Percentiles rank a stretch among this genome's conserved stretches.
Evolutionary conservation across 2,888 invertebrate species (phyloP).

Genomic region (Polymixis lichenea): DNA sequence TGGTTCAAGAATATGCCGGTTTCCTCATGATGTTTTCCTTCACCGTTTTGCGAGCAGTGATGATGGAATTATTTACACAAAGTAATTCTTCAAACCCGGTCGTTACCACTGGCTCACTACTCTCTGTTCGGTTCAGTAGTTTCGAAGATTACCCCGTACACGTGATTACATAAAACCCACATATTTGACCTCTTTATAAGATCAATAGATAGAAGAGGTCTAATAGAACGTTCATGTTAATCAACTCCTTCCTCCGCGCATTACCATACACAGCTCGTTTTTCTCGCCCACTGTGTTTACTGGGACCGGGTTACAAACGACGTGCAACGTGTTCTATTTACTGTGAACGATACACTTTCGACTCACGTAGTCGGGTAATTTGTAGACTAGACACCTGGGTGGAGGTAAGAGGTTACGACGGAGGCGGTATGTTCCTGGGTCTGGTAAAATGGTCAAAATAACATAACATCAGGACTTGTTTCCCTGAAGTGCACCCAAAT

Average conservation of each 20-base stretch:
- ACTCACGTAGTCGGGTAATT: slow-evolving; percentile 58
- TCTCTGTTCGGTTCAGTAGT: too few species aligned
- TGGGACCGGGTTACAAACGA: not conserved
- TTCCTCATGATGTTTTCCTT: too few species aligned
- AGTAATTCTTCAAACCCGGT: too few species aligned
- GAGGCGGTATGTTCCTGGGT: slow-evolving; percentile 22
- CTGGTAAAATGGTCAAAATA: not conserved
- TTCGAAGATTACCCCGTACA: not conserved
- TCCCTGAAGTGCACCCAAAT: too few species aligned
- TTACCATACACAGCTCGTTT: slow-evolving; percentile 16
- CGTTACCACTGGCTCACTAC: too few species aligned
- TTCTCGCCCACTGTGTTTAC: slow-evolving; percentile 14
- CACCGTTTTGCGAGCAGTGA: too few species aligned
- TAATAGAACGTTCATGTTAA: slow-evolving; percentile 4
- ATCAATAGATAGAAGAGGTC: not conserved
- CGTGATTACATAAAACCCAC: not conserved
- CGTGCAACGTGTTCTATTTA: slow-evolving; percentile 29
- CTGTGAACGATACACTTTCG: slow-evolving; percentile 52
- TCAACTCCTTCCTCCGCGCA: not conserved
- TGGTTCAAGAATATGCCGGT: too few species aligned
- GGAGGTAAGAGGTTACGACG: slow-evolving; percentile 8
- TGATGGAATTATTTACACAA: too few species aligned
- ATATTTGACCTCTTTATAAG: not conserved
- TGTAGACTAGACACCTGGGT: slow-evolving; percentile 44
- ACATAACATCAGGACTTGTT: too few species aligned